Evolutionary conservation across 2,888 invertebrate species (phyloP).

Genomic region (Pandemis heparana): DNA sequence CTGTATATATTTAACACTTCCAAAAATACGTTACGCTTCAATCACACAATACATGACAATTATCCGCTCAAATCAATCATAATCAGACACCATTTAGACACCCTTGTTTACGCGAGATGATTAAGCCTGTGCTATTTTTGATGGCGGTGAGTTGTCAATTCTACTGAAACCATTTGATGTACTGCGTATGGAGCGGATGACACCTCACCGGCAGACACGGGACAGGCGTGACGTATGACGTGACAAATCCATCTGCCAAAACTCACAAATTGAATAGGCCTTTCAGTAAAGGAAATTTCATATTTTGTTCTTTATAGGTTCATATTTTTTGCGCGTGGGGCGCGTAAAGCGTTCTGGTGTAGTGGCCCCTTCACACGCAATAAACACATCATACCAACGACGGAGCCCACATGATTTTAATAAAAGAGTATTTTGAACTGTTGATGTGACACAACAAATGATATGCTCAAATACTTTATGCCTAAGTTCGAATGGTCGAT

Average conservation of each 20-base stretch:
- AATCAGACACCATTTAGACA: neutral
- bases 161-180: conserved; percentile 31
- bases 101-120: neutral
- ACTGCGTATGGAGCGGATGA: conserved; percentile 44
- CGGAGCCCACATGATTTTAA: neutral
- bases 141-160: conserved; percentile 18
- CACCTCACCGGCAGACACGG: conserved; percentile 45
- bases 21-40: too few relatives aligned
- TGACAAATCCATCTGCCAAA: conserved; percentile 62
- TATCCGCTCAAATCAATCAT: neutral
- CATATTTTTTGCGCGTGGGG: conserved; percentile 18
- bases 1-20: too few relatives aligned
- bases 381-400: conserved; percentile 11
- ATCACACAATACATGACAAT: neutral
- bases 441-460: neutral
- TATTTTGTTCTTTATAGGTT: conserved; percentile 37
- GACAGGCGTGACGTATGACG: conserved; percentile 60
- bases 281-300: conserved; percentile 45
- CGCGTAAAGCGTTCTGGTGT: conserved; percentile 15
- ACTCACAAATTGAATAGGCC: conserved; percentile 54
- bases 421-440: neutral
- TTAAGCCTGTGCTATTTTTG: neutral
- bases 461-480: neutral
- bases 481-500: neutral
- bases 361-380: conserved; percentile 29